A percentile compares a stretch with the other conserved stretches of the same genome.
phyloP scores from a whole-genome alignment of 2,113 vertebrate species.

The Amazona guildingii region DNA sequence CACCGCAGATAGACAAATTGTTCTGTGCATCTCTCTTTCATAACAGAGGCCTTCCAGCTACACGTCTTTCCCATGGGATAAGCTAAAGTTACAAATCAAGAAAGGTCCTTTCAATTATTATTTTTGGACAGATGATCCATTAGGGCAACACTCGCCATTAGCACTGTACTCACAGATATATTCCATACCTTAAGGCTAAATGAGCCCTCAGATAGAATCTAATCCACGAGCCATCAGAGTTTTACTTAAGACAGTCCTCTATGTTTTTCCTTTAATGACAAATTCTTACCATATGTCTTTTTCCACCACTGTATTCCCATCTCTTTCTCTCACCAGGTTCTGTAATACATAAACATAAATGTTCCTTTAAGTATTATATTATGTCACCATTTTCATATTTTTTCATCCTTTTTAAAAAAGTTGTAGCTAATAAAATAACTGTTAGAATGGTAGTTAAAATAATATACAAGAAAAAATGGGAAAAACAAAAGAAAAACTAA shows the following conservation, averaged over 20 bases:
- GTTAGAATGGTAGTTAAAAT: background rate
- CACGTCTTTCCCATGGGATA: background rate
- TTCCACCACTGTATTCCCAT: rapidly evolving
- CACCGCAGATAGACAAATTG: background rate
- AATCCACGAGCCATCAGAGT: background rate
- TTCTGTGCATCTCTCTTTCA: background rate
- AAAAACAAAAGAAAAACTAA: background rate
- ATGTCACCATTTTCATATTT: background rate
- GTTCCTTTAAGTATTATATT: background rate
- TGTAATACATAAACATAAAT: background rate
- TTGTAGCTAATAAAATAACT: background rate
- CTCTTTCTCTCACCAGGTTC: background rate
- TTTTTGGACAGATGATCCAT: constrained; percentile 35
- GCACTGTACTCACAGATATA: background rate
- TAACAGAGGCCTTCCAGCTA: background rate
- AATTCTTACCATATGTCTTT: background rate
- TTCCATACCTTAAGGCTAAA: background rate
- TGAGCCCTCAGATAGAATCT: background rate
- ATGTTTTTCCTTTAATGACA: background rate
- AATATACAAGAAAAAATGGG: background rate
- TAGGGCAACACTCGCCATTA: background rate
- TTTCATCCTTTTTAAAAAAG: background rate
- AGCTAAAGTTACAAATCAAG: background rate
- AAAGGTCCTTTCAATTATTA: constrained; percentile 23
- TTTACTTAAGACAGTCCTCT: background rate